A percentile compares a stretch with the other conserved stretches of the same genome.
Conservation (phyloP, 1,140 invertebrate genomes). For the Penaeus vannamei region DNA sequence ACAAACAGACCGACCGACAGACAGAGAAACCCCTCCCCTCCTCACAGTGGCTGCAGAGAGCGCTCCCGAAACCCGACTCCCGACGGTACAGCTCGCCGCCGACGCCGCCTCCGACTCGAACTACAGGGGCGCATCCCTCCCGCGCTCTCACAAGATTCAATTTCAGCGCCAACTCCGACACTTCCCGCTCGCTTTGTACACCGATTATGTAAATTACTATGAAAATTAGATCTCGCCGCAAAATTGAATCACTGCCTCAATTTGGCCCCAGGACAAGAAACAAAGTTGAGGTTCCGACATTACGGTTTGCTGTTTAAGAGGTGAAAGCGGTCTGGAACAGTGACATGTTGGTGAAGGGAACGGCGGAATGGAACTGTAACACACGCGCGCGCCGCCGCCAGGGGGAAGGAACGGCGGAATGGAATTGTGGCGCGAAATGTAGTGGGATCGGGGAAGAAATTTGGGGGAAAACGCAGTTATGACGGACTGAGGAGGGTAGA, state of each 20-base stretch:
- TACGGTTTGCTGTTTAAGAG: constrained; percentile 38
- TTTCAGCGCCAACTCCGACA: constrained; percentile 56
- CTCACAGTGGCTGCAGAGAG: background rate
- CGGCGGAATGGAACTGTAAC: background rate
- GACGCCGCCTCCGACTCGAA: background rate
- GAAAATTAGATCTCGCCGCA: constrained; percentile 60
- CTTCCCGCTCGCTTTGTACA: constrained; percentile 57
- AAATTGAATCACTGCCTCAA: constrained; percentile 64
- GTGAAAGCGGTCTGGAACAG: constrained; percentile 24
- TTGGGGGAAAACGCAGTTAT: background rate
- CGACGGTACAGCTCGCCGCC: background rate
- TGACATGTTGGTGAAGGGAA: background rate
- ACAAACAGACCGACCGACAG: background rate
- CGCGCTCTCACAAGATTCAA: constrained; percentile 54
- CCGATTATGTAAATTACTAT: constrained; percentile 63
- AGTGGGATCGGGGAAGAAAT: background rate
- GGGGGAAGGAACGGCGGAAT: background rate
- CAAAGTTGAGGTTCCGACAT: constrained; percentile 52
- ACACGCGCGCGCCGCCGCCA: background rate
- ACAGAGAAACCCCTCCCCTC: background rate
- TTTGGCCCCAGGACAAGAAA: constrained; percentile 61
- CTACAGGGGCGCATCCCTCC: constrained; percentile 42
- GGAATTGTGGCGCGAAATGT: background rate
- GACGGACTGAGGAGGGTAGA: too few relatives aligned
- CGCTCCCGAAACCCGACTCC: constrained; percentile 24